These are phyloP conservation scores for Acropternis orthonyx DNA, from an alignment of 2,797 vertebrate species.

Conservation along the genomic window DNA sequence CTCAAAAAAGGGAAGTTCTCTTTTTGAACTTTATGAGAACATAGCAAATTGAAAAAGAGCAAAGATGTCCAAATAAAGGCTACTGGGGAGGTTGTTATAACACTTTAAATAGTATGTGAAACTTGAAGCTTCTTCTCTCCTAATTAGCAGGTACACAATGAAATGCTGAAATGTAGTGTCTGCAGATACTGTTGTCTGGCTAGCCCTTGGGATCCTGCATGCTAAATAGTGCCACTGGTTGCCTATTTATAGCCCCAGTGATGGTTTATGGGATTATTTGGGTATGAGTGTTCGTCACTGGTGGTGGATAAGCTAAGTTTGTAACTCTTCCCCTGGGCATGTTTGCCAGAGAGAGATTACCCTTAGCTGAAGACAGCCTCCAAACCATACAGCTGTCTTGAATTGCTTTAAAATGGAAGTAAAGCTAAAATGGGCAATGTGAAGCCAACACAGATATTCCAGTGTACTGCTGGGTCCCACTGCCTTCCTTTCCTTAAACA, in stretches of 20 bases:
- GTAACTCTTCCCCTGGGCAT: not conserved
- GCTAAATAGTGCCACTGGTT: not conserved
- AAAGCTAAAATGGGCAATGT: not conserved
- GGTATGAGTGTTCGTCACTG: not conserved
- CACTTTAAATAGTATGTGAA: not conserved
- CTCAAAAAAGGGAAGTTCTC: not conserved
- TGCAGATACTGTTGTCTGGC: not conserved
- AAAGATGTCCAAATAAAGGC: not conserved
- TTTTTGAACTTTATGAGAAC: not conserved
- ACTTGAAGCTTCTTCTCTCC: not conserved
- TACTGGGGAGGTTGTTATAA: not conserved
- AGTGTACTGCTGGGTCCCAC: not conserved
- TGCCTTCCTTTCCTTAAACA: not conserved
- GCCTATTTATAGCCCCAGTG: not conserved
- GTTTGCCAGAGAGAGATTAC: not conserved
- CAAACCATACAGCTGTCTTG: not conserved
- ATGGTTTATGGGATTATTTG: not conserved
- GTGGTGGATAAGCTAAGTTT: not conserved
- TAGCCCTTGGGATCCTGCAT: not conserved
- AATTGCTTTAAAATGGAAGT: not conserved
- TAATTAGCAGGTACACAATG: not conserved
- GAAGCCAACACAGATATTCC: not conserved
- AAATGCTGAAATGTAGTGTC: not conserved
- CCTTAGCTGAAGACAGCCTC: not conserved
- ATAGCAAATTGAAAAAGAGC: not conserved